Evolutionary conservation across 2,797 vertebrate species (phyloP).

Genomic region (Scleropages formosus): DNA sequence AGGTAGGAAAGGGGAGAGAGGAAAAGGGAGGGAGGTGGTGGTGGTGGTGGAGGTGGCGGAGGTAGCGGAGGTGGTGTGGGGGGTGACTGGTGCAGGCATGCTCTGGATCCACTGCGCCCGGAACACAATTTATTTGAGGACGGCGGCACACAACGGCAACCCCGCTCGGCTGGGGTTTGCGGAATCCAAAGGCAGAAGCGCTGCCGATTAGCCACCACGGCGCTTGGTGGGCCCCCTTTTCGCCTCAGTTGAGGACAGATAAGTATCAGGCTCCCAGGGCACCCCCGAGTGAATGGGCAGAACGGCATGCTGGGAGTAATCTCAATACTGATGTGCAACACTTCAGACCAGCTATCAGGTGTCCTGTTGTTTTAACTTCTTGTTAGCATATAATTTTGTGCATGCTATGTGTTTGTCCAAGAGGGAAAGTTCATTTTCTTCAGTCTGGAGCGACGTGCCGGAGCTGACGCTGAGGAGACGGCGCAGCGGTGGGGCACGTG

Average conservation of each 20-base stretch:
- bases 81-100: slow-evolving; percentile 47
- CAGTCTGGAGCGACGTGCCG: no score
- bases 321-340: slow-evolving; percentile 19
- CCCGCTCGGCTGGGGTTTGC: slow-evolving; percentile 15
- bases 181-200: slow-evolving; percentile 21
- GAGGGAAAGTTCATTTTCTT: no score
- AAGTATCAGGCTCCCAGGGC: slow-evolving; percentile 9
- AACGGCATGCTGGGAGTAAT: slow-evolving; percentile 23
- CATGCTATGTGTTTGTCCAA: no score
- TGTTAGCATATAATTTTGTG: background rate
- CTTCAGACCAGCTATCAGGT: slow-evolving; percentile 1
- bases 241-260: background rate
- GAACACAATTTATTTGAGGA: slow-evolving; percentile 10
- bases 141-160: slow-evolving; percentile 15
- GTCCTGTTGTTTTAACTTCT: background rate
- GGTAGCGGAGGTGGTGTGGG: background rate
- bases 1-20: background rate
- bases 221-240: slow-evolving; percentile 2
- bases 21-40: slow-evolving; percentile 3
- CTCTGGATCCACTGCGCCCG: slow-evolving; percentile 39
- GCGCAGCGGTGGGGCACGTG: background rate
- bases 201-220: background rate
- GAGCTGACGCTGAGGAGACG: background rate
- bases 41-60: background rate
- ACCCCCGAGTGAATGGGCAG: background rate